A percentile compares a stretch with the other conserved stretches of the same genome.
Evolutionary conservation across 2,888 invertebrate species (phyloP).

Genomic region (Cyaniris semiargus): DNA sequence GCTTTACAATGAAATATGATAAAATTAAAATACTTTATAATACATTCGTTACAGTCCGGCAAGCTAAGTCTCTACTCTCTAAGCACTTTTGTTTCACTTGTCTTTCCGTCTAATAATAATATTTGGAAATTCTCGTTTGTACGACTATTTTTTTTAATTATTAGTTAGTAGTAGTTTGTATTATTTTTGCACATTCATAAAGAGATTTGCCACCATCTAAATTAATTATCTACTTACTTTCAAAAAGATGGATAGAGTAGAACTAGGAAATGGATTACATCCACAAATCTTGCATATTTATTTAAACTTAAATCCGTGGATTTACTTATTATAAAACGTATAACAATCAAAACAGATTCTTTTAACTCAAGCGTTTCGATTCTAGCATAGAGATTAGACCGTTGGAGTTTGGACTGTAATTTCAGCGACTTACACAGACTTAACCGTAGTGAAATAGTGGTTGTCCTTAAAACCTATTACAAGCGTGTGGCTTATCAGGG

Average conservation of each 20-base stretch:
- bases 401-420: background rate
- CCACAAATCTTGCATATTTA: background rate
- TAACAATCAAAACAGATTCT: too few relatives aligned
- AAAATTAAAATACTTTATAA: background rate
- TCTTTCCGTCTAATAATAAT: too few relatives aligned
- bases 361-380: background rate
- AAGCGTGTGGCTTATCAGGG: constrained; percentile 61
- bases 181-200: background rate
- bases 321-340: background rate
- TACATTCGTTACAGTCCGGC: background rate
- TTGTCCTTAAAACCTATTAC: constrained; percentile 47
- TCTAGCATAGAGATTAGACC: background rate
- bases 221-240: background rate
- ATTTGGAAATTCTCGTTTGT: too few relatives aligned
- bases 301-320: background rate
- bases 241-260: background rate
- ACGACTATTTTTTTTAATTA: background rate
- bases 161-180: background rate
- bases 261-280: too few relatives aligned
- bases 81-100: too few relatives aligned
- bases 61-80: background rate
- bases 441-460: constrained; percentile 49
- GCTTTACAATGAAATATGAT: background rate
- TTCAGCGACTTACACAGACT: background rate
- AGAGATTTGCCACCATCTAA: background rate